Base-by-base conservation (phyloP, 2,888 invertebrate genomes). In the Lithophane leautieri region DNA sequence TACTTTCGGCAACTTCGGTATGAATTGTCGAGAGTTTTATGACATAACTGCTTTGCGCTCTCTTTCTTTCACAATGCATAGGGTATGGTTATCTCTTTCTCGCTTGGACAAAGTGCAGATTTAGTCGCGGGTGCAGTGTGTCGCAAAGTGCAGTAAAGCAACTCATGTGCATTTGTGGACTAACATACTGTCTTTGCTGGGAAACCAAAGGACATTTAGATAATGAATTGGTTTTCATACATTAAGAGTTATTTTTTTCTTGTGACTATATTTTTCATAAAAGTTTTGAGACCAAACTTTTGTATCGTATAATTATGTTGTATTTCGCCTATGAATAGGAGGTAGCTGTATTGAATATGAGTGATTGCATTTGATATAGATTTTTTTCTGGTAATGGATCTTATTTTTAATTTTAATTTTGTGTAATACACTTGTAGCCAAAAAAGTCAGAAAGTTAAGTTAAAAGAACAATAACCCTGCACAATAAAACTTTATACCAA, bases 151-250 rank as follows among this genome's bases (percentile, higher is more conserved):
- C 84, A 83, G 84, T 83, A 83, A 77, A 67, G 76, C 76, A 80
- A 68, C 73, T 90, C 85, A 78, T 87, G 78, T 90, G 88, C 87
- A 89, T 75, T 87, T 78, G 85, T 79, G 74, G 68, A 81, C 76
- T 74, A 73, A 70, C 80, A 70, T 76, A 87, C 71, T 83, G 81
- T 83, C 77, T 78, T 74, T 74, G 79, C 81, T 80, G 73, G 47
- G 79, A 75, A 86, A 83, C 80, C 78, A 74, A 70, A 81, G 83
- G 58, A 62, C 65, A 81, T 83, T 79, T 65, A 63, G 40, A 74
- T 83, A 81, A 81, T 85, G 75, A 81, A 86, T 87, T 58, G 72
- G 62, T 69, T 74, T 81, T 65, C 73, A 76, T 71, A 71, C 62
- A 52, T 69, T 42, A 56, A 11, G 34, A 28, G 16, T 60, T 25